Evolutionary conservation across 2,797 vertebrate species (phyloP).

Genomic region (Pempheris klunzingeri): DNA sequence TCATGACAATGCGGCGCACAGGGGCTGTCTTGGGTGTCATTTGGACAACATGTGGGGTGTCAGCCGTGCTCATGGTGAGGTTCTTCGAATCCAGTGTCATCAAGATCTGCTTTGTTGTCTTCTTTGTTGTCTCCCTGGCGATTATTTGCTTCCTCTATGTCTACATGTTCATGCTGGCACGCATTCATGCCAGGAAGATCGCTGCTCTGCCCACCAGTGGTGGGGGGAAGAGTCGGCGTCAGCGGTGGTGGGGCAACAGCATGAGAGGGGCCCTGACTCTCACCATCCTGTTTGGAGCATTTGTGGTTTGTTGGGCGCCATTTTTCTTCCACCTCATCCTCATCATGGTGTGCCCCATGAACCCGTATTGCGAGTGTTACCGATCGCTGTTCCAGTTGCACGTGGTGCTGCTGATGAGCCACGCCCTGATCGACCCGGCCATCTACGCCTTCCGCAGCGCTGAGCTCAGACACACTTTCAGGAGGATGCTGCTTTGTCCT

Average conservation of each 20-base stretch:
- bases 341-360: slow-evolving; percentile 89
- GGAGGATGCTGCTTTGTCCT: slow-evolving; percentile 88
- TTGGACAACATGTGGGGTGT: slow-evolving; percentile 89
- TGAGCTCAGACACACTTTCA: slow-evolving; percentile 91
- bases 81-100: slow-evolving; percentile 89
- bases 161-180: slow-evolving; percentile 95
- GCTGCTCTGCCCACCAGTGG: slow-evolving; percentile 81
- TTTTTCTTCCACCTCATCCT: slow-evolving; percentile 94
- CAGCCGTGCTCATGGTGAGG: slow-evolving; percentile 87
- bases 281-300: slow-evolving; percentile 94
- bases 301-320: slow-evolving; percentile 94
- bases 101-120: slow-evolving; percentile 88
- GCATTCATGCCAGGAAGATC: slow-evolving; percentile 90
- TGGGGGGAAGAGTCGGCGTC: slow-evolving; percentile 16
- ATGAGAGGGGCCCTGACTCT: slow-evolving; percentile 92
- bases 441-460: slow-evolving; percentile 95
- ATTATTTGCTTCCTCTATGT: slow-evolving; percentile 92
- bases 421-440: slow-evolving; percentile 92
- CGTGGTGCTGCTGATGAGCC: slow-evolving; percentile 92
- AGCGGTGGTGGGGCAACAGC: slow-evolving; percentile 75
- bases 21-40: slow-evolving; percentile 82
- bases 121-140: slow-evolving; percentile 89
- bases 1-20: slow-evolving; percentile 91
- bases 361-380: slow-evolving; percentile 97
- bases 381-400: slow-evolving; percentile 94